phyloP scores from a whole-genome alignment of 2,797 vertebrate species.

The Siniperca undulata region DNA sequence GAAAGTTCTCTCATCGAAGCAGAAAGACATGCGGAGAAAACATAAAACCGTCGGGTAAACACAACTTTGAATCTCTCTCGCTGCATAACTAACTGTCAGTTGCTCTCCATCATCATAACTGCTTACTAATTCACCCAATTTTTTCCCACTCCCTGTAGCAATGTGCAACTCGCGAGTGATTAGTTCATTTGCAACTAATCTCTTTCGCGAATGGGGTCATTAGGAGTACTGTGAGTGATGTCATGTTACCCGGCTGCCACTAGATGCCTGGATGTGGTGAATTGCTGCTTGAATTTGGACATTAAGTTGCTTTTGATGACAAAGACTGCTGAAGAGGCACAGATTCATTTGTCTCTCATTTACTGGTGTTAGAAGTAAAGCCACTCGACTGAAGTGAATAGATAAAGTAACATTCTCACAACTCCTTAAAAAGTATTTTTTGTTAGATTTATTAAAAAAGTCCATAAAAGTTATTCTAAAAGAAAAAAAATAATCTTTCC shows the following conservation, averaged over 20 bases:
- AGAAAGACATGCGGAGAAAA: conserved; percentile 73
- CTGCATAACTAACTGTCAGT: conserved; percentile 80
- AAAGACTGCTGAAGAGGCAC: conserved; percentile 47
- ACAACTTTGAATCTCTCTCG: conserved; percentile 80
- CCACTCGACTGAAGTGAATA: conserved; percentile 13
- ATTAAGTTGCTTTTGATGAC: conserved; percentile 64
- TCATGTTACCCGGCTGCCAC: conserved; percentile 53
- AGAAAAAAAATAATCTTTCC: not conserved
- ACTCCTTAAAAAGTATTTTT: conserved; percentile 1
- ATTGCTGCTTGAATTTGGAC: conserved; percentile 53
- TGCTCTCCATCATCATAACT: conserved; percentile 80
- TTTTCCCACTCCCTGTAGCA: conserved; percentile 53
- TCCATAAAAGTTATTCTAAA: conserved; percentile 9
- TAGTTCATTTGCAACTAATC: conserved; percentile 79
- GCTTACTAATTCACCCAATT: conserved; percentile 77
- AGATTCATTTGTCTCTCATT: conserved; percentile 60
- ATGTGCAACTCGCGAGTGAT: conserved; percentile 72
- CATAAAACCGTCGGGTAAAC: conserved; percentile 82
- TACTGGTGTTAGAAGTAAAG: conserved; percentile 40
- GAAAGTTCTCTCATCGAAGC: conserved; percentile 74
- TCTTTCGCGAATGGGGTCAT: conserved; percentile 70
- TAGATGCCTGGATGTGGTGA: conserved; percentile 56
- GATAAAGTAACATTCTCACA: conserved; percentile 19
- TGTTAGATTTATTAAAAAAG: conserved; percentile 26
- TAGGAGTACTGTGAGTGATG: conserved; percentile 78